A percentile compares a stretch with the other conserved stretches of the same genome.
phyloP scores from a whole-genome alignment of 2,888 invertebrate genomes.

The Ornithoptera priamus region DNA sequence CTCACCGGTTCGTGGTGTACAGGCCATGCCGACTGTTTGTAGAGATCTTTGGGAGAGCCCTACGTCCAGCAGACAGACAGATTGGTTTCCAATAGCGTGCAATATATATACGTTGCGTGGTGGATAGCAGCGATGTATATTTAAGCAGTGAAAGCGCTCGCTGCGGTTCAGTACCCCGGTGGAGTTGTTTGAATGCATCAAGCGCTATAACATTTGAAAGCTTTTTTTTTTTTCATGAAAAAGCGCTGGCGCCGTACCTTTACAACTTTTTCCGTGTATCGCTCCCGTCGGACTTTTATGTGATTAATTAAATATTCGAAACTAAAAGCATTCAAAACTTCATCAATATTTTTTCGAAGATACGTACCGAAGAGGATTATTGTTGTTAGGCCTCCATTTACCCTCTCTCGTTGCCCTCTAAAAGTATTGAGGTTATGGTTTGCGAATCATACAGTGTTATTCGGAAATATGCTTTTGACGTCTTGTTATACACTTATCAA shows the following conservation, averaged over 20 bases:
- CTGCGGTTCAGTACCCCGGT: constrained; percentile 19
- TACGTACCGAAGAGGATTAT: constrained; percentile 5
- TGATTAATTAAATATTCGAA: constrained; percentile 17
- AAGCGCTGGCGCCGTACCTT: constrained; percentile 9
- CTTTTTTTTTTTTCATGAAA: constrained; percentile 23
- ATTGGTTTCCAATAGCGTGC: constrained; percentile 15
- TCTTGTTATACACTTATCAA: constrained; percentile 12
- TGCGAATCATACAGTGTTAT: neutral
- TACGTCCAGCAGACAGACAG: neutral
- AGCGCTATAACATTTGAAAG: constrained; percentile 24
- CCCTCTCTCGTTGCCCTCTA: neutral
- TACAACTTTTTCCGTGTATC: constrained; percentile 20
- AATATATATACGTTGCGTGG: constrained; percentile 15
- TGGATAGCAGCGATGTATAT: constrained; percentile 21
- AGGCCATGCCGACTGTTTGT: too few relatives aligned
- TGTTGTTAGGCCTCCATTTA: constrained; percentile 3
- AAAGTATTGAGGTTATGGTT: neutral
- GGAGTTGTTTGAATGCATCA: constrained; percentile 29
- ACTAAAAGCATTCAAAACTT: constrained; percentile 18
- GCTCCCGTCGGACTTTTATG: constrained; percentile 19
- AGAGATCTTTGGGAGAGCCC: too few relatives aligned
- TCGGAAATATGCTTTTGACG: constrained; percentile 15
- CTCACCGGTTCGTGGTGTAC: too few relatives aligned
- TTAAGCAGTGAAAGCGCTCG: constrained; percentile 28
- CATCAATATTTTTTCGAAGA: constrained; percentile 7